Conservation (phyloP, 2,797 vertebrate species). For the Thaleichthys pacificus region DNA sequence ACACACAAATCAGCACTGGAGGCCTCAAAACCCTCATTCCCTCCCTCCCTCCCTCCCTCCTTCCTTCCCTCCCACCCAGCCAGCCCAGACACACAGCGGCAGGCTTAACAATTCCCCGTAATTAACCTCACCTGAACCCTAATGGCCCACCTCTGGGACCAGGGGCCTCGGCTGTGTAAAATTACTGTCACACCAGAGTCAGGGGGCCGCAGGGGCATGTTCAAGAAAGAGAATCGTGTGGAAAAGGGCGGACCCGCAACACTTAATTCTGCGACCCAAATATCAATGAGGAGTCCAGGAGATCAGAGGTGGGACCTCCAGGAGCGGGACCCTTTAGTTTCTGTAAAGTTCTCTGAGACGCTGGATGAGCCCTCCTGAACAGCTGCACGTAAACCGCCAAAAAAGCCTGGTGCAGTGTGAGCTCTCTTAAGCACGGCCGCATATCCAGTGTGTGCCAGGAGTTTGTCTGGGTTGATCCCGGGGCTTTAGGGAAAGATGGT, state of each 20-base stretch:
- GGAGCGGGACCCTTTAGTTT: constrained; percentile 21
- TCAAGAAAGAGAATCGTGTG: neutral
- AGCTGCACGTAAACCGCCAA: constrained; percentile 57
- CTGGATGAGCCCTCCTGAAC: constrained; percentile 49
- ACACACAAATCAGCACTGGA: constrained; percentile 55
- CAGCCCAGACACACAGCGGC: constrained; percentile 53
- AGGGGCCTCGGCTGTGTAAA: constrained; percentile 64
- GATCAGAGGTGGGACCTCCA: neutral
- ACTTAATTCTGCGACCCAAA: neutral
- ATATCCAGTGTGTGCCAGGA: constrained; percentile 52
- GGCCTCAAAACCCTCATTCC: constrained; percentile 51
- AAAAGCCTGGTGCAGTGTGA: constrained; percentile 44
- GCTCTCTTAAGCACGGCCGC: constrained; percentile 33
- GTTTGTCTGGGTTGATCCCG: constrained; percentile 54
- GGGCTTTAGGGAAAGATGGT: constrained; percentile 46
- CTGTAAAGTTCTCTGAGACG: constrained; percentile 41
- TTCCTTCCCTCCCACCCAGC: too few species aligned
- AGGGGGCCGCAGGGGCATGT: constrained; percentile 18
- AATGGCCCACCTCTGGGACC: constrained; percentile 74
- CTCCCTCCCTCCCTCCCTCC: neutral
- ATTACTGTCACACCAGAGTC: constrained; percentile 67
- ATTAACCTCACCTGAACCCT: constrained; percentile 79
- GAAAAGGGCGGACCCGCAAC: constrained; percentile 30
- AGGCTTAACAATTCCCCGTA: constrained; percentile 71
- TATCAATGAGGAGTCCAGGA: neutral